Evolutionary conservation across 2,888 invertebrate species (phyloP).

Genomic region (Thelaira solivaga): DNA sequence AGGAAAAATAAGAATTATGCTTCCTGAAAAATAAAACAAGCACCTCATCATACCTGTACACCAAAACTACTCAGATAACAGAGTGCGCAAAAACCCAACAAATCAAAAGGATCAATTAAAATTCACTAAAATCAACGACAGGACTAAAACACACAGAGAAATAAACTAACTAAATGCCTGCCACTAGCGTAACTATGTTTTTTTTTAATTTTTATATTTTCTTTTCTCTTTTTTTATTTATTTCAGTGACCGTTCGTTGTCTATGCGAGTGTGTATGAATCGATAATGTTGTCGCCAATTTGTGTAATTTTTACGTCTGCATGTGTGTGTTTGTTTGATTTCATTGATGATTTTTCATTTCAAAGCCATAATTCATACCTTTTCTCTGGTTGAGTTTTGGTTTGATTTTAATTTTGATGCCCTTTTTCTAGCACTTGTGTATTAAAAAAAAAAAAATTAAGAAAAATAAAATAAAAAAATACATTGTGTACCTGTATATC

Average conservation of each 20-base stretch:
- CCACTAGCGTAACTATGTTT: not conserved
- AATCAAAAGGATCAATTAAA: conserved; percentile 54
- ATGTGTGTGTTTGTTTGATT: conserved; percentile 1
- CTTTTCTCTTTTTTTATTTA: not conserved
- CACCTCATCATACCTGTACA: conserved; percentile 10
- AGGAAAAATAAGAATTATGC: conserved; percentile 40
- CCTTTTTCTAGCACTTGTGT: conserved; percentile 41
- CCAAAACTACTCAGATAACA: no score
- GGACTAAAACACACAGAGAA: conserved; percentile 18
- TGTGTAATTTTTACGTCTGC: conserved; percentile 52
- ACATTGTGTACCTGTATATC: no score
- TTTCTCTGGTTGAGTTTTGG: not conserved
- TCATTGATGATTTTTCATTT: conserved; percentile 44
- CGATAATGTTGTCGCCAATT: conserved; percentile 72
- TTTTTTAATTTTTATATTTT: conserved; percentile 38
- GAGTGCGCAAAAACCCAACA: conserved; percentile 46
- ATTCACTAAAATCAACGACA: conserved; percentile 9
- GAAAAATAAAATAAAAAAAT: no score
- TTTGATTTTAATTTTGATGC: conserved; percentile 31
- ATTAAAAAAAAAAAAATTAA: conserved; percentile 1
- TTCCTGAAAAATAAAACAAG: conserved; percentile 18
- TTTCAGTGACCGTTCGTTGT: conserved; percentile 52
- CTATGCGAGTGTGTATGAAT: conserved; percentile 49
- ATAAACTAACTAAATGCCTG: conserved; percentile 25
- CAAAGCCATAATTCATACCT: conserved; percentile 6